These are phyloP conservation scores for Cepaea nemoralis DNA, from an alignment of 1,140 invertebrate genomes.

Conservation along the genomic window DNA sequence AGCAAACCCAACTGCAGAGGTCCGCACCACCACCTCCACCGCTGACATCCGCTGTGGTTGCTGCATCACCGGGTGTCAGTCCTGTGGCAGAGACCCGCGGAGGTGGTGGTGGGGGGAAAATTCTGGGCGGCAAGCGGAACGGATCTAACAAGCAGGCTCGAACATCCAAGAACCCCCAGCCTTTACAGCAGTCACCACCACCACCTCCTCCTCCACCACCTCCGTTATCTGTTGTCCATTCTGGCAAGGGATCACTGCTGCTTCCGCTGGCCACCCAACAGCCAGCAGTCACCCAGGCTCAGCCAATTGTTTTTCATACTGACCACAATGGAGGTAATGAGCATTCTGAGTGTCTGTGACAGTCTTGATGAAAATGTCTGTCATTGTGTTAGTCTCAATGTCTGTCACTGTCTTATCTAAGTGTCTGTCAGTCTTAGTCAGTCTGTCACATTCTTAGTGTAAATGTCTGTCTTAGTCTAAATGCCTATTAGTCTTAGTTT, in stretches of 20 bases:
- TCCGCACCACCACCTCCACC: constrained; percentile 37
- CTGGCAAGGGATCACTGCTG: background rate
- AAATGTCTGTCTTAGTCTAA: too few species aligned
- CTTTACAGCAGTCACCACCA: constrained; percentile 42
- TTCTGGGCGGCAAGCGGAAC: constrained; percentile 44
- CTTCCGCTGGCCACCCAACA: background rate
- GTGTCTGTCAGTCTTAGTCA: too few species aligned
- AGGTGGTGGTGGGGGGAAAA: constrained; percentile 37
- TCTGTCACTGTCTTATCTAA: too few species aligned
- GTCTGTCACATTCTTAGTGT: too few species aligned
- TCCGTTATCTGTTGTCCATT: constrained; percentile 20
- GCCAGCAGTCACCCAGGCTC: constrained; percentile 6
- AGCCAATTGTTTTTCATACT: constrained; percentile 41
- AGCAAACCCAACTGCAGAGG: constrained; percentile 41
- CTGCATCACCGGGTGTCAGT: constrained; percentile 47
- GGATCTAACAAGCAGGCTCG: constrained; percentile 43
- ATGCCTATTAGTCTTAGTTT: too few species aligned
- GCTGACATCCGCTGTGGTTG: constrained; percentile 19
- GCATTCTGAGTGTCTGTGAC: too few species aligned
- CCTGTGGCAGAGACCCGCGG: constrained; percentile 42
- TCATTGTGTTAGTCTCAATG: too few species aligned
- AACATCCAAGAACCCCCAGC: constrained; percentile 45
- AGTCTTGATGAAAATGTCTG: too few species aligned
- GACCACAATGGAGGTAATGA: constrained; percentile 51
- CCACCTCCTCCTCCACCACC: constrained; percentile 32